phyloP scores from a whole-genome alignment of 2,113 vertebrate genomes.

The Chamaea fasciata region DNA sequence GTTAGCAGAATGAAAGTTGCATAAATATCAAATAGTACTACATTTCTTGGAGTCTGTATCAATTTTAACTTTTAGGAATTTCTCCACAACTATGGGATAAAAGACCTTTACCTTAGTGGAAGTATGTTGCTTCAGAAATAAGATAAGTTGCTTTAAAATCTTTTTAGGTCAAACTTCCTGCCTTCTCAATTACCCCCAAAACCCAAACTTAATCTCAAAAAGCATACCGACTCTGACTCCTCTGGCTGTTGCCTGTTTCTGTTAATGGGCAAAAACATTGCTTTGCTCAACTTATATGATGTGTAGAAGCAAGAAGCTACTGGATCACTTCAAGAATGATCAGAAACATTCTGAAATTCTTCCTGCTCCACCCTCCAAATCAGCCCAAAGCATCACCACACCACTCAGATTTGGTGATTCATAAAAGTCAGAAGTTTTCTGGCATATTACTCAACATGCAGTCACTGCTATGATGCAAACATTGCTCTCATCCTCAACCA shows the following conservation, averaged over 20 bases:
- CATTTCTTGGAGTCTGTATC: neutral
- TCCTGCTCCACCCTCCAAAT: neutral
- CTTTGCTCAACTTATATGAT: neutral
- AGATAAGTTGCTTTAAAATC: neutral
- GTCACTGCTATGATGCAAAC: neutral
- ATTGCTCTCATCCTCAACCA: neutral
- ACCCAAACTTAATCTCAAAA: neutral
- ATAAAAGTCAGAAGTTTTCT: constrained; percentile 13
- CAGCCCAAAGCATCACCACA: neutral
- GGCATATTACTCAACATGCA: constrained; percentile 33
- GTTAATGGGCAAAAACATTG: neutral
- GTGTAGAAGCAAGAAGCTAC: neutral
- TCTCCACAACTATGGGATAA: neutral
- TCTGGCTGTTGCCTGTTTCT: neutral
- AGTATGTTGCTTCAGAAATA: neutral
- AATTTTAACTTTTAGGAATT: neutral
- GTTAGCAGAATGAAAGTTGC: neutral
- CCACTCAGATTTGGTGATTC: neutral
- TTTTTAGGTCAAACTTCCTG: neutral
- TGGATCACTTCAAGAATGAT: neutral
- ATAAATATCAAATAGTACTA: neutral
- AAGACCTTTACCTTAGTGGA: neutral
- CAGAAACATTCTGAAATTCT: neutral
- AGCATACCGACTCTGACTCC: neutral
- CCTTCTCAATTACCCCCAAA: neutral